Evolutionary conservation across 37 sponge, comb jelly and placozoan species (phyloP).

Genomic region (Bolinopsis microptera): DNA sequence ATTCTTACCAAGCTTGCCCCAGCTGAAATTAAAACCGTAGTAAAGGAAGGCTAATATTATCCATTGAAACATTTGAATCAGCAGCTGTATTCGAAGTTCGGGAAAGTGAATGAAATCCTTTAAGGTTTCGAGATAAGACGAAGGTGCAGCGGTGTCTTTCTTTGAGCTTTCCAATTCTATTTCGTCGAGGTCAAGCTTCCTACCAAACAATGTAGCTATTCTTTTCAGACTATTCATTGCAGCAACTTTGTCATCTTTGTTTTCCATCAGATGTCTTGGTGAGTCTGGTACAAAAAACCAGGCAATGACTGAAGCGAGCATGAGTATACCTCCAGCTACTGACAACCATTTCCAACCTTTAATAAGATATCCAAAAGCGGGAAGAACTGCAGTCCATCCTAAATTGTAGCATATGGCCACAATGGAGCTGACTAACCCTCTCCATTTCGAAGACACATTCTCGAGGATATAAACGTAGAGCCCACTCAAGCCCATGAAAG

Average conservation of each 20-base stretch:
- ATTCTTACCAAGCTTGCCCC: slow-evolving; percentile 54
- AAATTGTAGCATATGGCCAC: neutral
- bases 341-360: neutral
- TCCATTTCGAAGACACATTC: neutral
- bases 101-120: neutral
- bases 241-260: neutral
- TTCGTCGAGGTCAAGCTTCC: neutral
- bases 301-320: neutral
- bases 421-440: slow-evolving; percentile 16
- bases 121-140: neutral
- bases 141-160: neutral
- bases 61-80: slow-evolving; percentile 55
- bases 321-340: neutral
- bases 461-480: slow-evolving; percentile 45
- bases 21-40: slow-evolving; percentile 41
- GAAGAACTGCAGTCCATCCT: neutral
- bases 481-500: slow-evolving; percentile 26
- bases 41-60: slow-evolving; percentile 54
- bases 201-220: neutral
- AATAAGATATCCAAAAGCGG: neutral
- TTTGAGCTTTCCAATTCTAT: neutral
- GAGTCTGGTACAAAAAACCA: slow-evolving; percentile 25
- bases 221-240: slow-evolving; percentile 1
- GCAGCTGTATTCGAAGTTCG: slow-evolving; percentile 26
- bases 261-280: slow-evolving; percentile 30